Conservation (phyloP, 2,797 vertebrate genomes). For the Enoplosus armatus region DNA sequence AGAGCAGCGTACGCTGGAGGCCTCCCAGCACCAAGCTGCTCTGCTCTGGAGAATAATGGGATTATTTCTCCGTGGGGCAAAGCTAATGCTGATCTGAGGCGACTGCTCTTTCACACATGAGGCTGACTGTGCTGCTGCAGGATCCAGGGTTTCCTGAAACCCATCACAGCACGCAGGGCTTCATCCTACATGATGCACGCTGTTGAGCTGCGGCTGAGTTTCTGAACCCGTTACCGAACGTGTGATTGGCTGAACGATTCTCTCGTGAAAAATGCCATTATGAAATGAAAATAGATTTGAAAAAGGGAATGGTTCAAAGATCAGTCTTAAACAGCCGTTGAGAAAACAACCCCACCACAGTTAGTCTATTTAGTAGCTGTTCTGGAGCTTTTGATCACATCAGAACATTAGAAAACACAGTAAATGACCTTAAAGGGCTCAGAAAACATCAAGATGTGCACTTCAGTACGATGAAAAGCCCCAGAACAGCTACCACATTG, state of each 20-base stretch:
- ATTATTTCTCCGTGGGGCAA: constrained; percentile 36
- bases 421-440: too few relatives aligned
- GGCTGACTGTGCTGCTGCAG: background rate
- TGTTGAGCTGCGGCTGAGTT: too few relatives aligned
- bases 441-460: too few relatives aligned
- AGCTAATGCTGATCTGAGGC: constrained; percentile 37
- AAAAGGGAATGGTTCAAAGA: background rate
- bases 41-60: constrained; percentile 45
- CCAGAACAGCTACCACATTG: too few relatives aligned
- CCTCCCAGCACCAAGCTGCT: constrained; percentile 39
- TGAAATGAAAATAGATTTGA: background rate
- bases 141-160: constrained; percentile 14
- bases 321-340: too few relatives aligned
- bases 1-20: background rate
- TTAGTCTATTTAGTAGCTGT: too few relatives aligned
- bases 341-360: too few relatives aligned
- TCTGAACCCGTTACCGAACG: too few relatives aligned
- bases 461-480: too few relatives aligned
- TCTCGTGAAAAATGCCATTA: background rate
- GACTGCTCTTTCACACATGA: constrained; percentile 46
- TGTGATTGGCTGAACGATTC: background rate
- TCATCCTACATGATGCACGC: too few relatives aligned
- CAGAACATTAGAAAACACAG: too few relatives aligned
- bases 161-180: background rate
- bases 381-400: too few relatives aligned